Evolutionary conservation across 2,113 vertebrate genomes (phyloP).

Genomic region (Chaenogobius annularis): DNA sequence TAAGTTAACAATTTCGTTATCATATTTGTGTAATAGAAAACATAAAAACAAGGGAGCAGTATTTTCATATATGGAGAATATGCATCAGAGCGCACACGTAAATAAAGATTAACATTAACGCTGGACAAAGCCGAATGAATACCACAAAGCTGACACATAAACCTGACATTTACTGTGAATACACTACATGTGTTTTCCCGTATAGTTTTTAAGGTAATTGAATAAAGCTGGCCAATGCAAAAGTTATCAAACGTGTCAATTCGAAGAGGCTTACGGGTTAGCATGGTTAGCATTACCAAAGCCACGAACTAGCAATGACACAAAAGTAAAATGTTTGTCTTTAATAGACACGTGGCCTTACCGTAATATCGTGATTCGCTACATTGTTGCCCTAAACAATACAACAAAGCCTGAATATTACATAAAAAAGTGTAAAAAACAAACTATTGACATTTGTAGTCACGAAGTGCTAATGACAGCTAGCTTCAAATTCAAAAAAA

Average conservation of each 20-base stretch:
- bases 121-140: not conserved
- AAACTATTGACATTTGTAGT: not conserved
- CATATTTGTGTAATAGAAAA: not conserved
- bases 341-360: constrained; percentile 25
- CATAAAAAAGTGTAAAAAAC: not conserved
- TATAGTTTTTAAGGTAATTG: not conserved
- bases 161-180: not conserved
- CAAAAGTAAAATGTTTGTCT: constrained; percentile 16
- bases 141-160: not conserved
- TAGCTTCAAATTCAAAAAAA: constrained; percentile 58
- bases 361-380: constrained; percentile 28
- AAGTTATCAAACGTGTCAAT: constrained; percentile 4
- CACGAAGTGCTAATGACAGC: constrained; percentile 6
- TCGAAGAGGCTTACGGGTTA: constrained; percentile 11
- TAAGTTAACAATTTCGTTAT: not conserved
- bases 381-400: constrained; percentile 20
- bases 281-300: not conserved
- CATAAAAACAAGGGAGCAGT: not conserved
- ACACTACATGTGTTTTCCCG: not conserved
- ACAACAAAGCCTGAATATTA: not conserved
- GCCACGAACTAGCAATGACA: constrained; percentile 27
- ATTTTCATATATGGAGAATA: not conserved
- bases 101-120: not conserved
- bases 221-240: not conserved
- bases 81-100: not conserved